Evolutionary conservation across 2,888 invertebrate genomes (phyloP), one percentile per base, ranked within the genome.

Genomic region (Elmis aenea): DNA sequence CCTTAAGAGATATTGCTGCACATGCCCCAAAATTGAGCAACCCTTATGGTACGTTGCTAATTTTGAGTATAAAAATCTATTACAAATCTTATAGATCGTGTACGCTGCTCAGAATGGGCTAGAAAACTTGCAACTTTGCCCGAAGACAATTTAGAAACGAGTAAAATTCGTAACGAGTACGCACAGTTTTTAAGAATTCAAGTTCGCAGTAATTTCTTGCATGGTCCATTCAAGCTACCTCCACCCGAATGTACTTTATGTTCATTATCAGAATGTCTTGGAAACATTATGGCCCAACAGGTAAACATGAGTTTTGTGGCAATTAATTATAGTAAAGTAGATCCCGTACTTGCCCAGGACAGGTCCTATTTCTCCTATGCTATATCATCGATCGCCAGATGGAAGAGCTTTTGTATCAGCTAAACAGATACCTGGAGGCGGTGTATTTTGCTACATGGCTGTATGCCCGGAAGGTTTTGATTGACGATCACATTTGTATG

Each of bases 381-480:
- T 75, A 28, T 67, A 66, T 20, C 73, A 74, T 51, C 65, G 68
- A 45, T 72, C 73, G 1, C 68, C 71, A 1, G 75, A 76, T 52
- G 75, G 75, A 14, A 63, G 70, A 39, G 74, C 74, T 2, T 73
- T 71, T 41, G 65, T 73, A 14, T 67, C 72, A 1, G 67, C 71
- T 2, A 71, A 71, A 50, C 71, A 71, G 52, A 67, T 74, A 29
- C 71, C 73, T 1, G 70, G 70, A 18, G 70, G 72, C 18, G 75
- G 75, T 9, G 66, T 75, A 4, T 65, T 75, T 35, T 74, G 74
- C 51, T 75, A 75, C 47, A 67, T 76, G 69, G 74, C 75, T n/a
- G 73, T 75, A 4, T 69, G 71, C 42, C 72, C 74, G 1, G 64
- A 67, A 42, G 62, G 65, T 12, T 58, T 65, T 30, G 50, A 50